These are phyloP conservation scores for Petrolisthes manimaculis DNA, from an alignment of 2,888 invertebrate genomes.

Conservation along the genomic window DNA sequence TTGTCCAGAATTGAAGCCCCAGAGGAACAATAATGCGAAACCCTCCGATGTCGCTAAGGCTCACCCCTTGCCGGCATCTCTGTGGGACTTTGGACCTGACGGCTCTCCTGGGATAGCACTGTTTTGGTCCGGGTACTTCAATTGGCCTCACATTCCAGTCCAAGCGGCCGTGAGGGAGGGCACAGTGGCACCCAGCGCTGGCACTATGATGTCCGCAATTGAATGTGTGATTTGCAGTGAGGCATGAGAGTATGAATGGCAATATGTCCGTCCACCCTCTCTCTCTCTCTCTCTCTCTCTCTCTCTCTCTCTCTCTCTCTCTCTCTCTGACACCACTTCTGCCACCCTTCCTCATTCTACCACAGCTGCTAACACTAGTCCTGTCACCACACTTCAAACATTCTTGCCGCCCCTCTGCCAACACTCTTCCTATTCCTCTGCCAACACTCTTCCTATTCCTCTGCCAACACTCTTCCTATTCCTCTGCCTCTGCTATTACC, in stretches of 20 bases:
- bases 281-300: not conserved
- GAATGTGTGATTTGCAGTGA: conserved; percentile 62
- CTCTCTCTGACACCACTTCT: not conserved
- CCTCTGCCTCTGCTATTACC: not conserved
- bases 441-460: conserved; percentile 10
- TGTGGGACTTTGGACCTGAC: conserved; percentile 29
- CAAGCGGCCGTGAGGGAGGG: conserved; percentile 60
- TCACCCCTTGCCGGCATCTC: not conserved
- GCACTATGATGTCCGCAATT: conserved; percentile 59
- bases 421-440: not conserved
- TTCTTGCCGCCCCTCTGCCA: not conserved
- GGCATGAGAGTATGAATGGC: conserved; percentile 60
- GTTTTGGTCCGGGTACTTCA: conserved; percentile 49
- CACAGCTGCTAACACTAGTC: not conserved
- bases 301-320: not conserved
- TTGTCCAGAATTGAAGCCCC: conserved; percentile 61
- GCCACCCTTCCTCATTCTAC: not conserved
- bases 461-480: not conserved
- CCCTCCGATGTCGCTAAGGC: conserved; percentile 33
- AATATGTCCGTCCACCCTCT: conserved; percentile 20
- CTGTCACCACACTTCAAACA: conserved; percentile 6
- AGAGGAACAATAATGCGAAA: conserved; percentile 50
- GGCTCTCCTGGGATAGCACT: conserved; percentile 37
- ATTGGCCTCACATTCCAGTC: conserved; percentile 60
- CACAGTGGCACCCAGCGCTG: conserved; percentile 36